Evolutionary conservation across 2,888 invertebrate genomes (phyloP).

Genomic region (Ophion slaviceki): DNA sequence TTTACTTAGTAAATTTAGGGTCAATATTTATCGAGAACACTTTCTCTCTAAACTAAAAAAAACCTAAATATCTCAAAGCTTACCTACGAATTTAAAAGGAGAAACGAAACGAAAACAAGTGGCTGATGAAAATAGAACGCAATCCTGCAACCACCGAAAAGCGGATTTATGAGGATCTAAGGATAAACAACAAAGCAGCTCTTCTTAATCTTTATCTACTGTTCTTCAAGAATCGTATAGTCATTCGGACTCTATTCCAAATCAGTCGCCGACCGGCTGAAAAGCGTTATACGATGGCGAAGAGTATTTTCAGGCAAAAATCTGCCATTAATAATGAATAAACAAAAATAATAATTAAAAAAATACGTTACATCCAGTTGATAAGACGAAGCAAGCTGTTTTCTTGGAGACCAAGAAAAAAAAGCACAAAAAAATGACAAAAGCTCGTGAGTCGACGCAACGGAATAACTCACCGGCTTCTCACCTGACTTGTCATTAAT

Average conservation of each 20-base stretch:
- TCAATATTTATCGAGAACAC: conserved; percentile 80
- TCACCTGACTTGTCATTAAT: conserved; percentile 78
- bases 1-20: conserved; percentile 77
- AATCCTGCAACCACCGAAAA: conserved; percentile 62
- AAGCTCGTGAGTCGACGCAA: conserved; percentile 77
- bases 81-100: conserved; percentile 73
- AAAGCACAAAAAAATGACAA: conserved; percentile 32
- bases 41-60: conserved; percentile 80
- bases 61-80: conserved; percentile 76
- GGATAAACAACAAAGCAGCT: conserved; percentile 57
- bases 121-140: conserved; percentile 15
- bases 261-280: conserved; percentile 55
- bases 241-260: conserved; percentile 64
- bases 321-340: conserved; percentile 65
- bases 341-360: conserved; percentile 53
- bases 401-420: conserved; percentile 67
- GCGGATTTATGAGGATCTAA: conserved; percentile 66
- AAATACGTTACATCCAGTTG: conserved; percentile 64
- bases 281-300: conserved; percentile 55
- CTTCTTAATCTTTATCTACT: conserved; percentile 72
- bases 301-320: conserved; percentile 65
- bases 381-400: conserved; percentile 72
- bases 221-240: conserved; percentile 70
- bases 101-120: conserved; percentile 61
- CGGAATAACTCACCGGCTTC: conserved; percentile 80